Evolutionary conservation across 2,797 vertebrate species (phyloP), one percentile per base, ranked within the genome.

Genomic region (Cygnus olor): DNA sequence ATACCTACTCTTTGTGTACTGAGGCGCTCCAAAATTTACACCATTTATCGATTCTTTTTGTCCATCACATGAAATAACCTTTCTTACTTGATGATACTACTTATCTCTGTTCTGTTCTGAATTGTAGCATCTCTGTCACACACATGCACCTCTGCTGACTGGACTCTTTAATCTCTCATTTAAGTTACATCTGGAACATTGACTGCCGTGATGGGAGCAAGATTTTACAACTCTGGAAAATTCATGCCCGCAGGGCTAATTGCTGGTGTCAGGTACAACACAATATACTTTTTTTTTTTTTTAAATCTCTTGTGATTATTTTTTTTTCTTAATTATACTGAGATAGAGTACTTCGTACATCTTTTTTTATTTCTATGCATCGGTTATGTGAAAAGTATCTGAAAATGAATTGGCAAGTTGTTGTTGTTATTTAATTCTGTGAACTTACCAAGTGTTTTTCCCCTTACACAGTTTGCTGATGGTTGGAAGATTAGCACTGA

Each of bases 191-290:
- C 99, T 53, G 99, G 99, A 96, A 97, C 99, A 42, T 96, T 99
- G 92, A 96, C 98, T 60, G 99, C 98, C 3, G 34, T 99, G 84
- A 99, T 99, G 99, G 99, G 99, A 85, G 98, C 98, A 97, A 98
- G 99, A 97, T 99, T 99, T 98, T 99, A 99, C 85, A 98, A 98
- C 95, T 99, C 99, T 14, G 98, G 98, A 85, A 99, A 99, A 97
- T 98, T 99, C 73, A 99, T 99, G 98, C 99, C 99, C 83, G 99
- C 99, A 4, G 99, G 99, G 45, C 95, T 99, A 85, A 98, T 99
- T 77, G 99, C 99, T 64, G 99, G 98, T 93, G 98, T 98, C 94
- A 99, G 99, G 99, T 99, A 98, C 91, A 32, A 11, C 25, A 14
- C 56, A 32, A 92, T 40, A 14, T 60, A 45, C 32, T 13, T 10